Evolutionary conservation across 2,888 invertebrate genomes (phyloP).

Genomic region (Labia minor): DNA sequence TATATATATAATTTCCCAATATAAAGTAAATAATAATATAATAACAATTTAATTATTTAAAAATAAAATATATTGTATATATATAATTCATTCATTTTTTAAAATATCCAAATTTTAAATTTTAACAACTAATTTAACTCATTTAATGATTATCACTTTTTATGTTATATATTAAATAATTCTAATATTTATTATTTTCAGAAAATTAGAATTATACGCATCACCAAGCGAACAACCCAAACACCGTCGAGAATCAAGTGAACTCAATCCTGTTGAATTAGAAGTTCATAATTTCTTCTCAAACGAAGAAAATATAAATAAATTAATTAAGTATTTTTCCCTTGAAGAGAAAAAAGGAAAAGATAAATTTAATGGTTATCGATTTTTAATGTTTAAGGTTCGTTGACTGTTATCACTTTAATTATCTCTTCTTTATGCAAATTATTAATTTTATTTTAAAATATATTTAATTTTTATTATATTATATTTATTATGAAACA

Average conservation of each 20-base stretch:
- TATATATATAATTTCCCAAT: no score
- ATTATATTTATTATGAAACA: neutral
- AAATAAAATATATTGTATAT: neutral
- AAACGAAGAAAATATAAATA: constrained; percentile 52
- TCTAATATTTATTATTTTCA: constrained; percentile 31
- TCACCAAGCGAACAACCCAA: constrained; percentile 53
- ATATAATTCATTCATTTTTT: no score
- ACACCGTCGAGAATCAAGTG: constrained; percentile 42
- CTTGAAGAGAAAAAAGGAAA: constrained; percentile 78
- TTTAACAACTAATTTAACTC: no score
- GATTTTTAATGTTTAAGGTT: constrained; percentile 64
- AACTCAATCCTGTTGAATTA: constrained; percentile 52
- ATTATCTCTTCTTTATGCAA: no score
- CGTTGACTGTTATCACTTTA: no score
- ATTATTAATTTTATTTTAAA: constrained; percentile 17
- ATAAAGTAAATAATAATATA: no score
- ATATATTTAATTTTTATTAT: constrained; percentile 16
- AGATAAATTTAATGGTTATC: constrained; percentile 61
- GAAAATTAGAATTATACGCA: constrained; percentile 51
- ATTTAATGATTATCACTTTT: no score
- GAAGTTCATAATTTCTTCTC: constrained; percentile 57
- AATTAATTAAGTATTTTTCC: constrained; percentile 59
- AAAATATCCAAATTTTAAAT: no score
- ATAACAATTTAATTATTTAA: neutral
- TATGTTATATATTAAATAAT: no score